phyloP scores from a whole-genome alignment of 35 echinoderm and acorn worm genomes.

The Anneissia japonica region DNA sequence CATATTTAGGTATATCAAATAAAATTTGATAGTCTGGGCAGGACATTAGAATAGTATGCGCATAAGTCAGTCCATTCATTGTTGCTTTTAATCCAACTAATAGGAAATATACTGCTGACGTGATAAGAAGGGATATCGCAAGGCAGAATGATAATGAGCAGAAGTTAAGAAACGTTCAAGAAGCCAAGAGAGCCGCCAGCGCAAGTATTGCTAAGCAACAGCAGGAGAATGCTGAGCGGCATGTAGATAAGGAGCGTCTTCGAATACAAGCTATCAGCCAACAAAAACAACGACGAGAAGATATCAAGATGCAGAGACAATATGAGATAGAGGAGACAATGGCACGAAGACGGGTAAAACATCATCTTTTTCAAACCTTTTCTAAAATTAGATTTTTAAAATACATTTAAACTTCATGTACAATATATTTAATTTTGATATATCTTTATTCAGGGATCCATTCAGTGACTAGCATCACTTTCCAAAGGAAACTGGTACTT shows the following conservation, averaged over 20 bases:
- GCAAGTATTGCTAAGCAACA: slow-evolving; percentile 45
- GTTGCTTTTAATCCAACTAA: not conserved
- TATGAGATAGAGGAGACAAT: slow-evolving; percentile 70
- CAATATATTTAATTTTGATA: no score
- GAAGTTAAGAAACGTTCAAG: slow-evolving; percentile 32
- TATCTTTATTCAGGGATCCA: no score
- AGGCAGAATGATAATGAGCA: slow-evolving; percentile 54
- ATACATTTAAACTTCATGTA: no score
- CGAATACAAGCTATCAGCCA: slow-evolving; percentile 44
- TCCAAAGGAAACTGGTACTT: no score
- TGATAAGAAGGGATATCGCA: slow-evolving; percentile 57
- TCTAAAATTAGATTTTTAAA: no score
- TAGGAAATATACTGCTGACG: slow-evolving; percentile 68
- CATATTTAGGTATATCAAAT: no score
- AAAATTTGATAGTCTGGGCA: not conserved
- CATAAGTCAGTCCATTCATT: not conserved
- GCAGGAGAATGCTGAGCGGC: slow-evolving; percentile 20
- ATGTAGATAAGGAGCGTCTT: slow-evolving; percentile 15
- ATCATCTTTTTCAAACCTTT: no score
- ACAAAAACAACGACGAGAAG: slow-evolving; percentile 42
- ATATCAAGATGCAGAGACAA: slow-evolving; percentile 59
- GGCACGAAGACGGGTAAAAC: slow-evolving; percentile 52
- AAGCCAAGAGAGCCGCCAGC: slow-evolving; percentile 61
- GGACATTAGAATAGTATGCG: not conserved
- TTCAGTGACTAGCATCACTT: no score